These are phyloP conservation scores for Medauroidea extradentata DNA, from an alignment of 1,140 invertebrate species.

Conservation along the genomic window DNA sequence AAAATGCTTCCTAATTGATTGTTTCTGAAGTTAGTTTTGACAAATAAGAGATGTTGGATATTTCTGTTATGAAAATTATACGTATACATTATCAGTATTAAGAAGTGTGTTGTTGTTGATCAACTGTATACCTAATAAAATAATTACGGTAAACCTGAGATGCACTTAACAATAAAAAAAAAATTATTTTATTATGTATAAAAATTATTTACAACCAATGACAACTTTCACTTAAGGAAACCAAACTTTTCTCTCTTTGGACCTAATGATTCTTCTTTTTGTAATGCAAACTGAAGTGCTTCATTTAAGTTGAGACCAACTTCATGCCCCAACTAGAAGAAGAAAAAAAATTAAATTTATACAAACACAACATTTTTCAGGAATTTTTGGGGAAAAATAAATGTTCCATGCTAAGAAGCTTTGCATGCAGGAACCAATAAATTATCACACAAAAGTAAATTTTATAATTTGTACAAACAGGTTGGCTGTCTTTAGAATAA, in stretches of 20 bases:
- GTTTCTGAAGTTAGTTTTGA: no score
- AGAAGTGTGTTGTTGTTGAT: no score
- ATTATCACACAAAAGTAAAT: constrained; percentile 9
- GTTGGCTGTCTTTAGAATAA: constrained; percentile 41
- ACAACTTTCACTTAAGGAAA: constrained; percentile 37
- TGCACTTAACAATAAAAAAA: not conserved
- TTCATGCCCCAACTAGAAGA: constrained; percentile 36
- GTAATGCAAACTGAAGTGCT: constrained; percentile 33
- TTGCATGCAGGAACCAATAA: not conserved
- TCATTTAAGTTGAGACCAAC: constrained; percentile 38
- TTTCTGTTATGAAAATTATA: no score
- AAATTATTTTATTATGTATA: constrained; percentile 5
- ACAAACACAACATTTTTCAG: constrained; percentile 26
- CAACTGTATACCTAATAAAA: no score
- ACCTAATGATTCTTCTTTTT: constrained; percentile 38
- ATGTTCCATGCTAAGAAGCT: not conserved
- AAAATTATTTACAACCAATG: not conserved
- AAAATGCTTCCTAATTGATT: no score
- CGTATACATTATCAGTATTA: no score
- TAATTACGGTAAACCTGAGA: no score
- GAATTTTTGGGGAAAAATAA: not conserved
- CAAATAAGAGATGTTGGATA: no score
- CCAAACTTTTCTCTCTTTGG: constrained; percentile 35
- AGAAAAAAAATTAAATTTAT: constrained; percentile 6
- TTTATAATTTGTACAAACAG: constrained; percentile 55